Base-by-base conservation (phyloP, 2,797 vertebrate genomes). In the Poeciliopsis presidionis region DNA sequence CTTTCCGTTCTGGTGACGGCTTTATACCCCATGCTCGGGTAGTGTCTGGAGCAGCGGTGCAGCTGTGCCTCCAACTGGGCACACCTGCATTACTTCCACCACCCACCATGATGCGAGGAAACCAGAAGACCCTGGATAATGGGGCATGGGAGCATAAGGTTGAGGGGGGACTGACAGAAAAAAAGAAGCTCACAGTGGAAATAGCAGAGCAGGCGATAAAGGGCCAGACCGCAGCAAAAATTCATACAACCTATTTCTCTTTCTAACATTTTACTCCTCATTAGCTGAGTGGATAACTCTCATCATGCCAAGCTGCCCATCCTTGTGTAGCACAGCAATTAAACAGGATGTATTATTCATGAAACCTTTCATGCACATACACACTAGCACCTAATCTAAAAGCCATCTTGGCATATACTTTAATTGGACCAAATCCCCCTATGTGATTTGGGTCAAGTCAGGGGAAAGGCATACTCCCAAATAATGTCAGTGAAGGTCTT, bases 51-150 rank as follows among this genome's bases (percentile, higher is more conserved):
- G 87, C 88, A 76, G 84, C 46, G 69, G 77, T 86, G 94, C 95
- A 95, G 95, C 95, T 95, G 95, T 93, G 93, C 84, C 65, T 95
- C 93, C 94, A 94, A 95, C 94, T 95, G 94, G 69, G 89, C 90
- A 92, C 92, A 94, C 92, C 93, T 94, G 94, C 92, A 94, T 87
- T 86, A 86, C 83, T 86, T 63, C 81, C 89, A 85, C 91, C 94
- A 90, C 92, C 94, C 93, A 94, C 94, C 91, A 93, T 53, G 93
- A 87, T 43, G 77, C 85, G 75, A 33, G 25, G 81, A 84, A 76
- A 90, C 84, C 70, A 84, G 80, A 83, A 43, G 84, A 88, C 90
- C 90, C 86, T 73, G 76, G 85, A 89, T 87, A 88, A 86, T 36
- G 73, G 85, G 65, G 82, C 85, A 76, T 81, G 85, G 86, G 79